Conservation (phyloP, 2,888 invertebrate species). For the Tiliacea citrago region DNA sequence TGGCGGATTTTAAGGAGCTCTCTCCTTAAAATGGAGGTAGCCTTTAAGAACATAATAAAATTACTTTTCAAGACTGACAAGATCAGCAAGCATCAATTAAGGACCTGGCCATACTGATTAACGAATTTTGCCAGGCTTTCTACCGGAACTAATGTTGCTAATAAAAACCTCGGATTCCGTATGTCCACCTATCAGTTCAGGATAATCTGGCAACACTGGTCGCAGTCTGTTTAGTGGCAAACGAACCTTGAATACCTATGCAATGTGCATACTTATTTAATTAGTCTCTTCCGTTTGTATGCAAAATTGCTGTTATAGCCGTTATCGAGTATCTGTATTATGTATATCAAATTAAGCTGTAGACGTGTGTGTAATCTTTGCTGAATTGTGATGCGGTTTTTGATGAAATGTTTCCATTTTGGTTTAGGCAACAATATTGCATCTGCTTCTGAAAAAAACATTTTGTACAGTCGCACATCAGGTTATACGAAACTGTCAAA, state of each 20-base stretch:
- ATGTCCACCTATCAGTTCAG: slow-evolving; percentile 41
- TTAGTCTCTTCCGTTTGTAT: slow-evolving; percentile 60
- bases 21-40: neutral
- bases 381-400: neutral
- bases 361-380: slow-evolving; percentile 39
- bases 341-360: slow-evolving; percentile 47
- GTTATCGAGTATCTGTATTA: slow-evolving; percentile 49
- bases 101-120: neutral
- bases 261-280: slow-evolving; percentile 57
- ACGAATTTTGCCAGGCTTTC: neutral
- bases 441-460: too few species aligned
- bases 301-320: slow-evolving; percentile 49
- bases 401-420: neutral
- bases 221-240: slow-evolving; percentile 51
- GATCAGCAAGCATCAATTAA: neutral
- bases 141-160: slow-evolving; percentile 42
- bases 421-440: neutral
- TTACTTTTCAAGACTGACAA: neutral
- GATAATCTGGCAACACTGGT: slow-evolving; percentile 55
- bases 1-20: too few species aligned
- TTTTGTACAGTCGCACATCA: too few species aligned
- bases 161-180: slow-evolving; percentile 27
- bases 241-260: slow-evolving; percentile 60
- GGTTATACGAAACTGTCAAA: too few species aligned
- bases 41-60: neutral